Evolutionary conservation across 2,797 vertebrate genomes (phyloP).

Genomic region (Oreochromis grahami): DNA sequence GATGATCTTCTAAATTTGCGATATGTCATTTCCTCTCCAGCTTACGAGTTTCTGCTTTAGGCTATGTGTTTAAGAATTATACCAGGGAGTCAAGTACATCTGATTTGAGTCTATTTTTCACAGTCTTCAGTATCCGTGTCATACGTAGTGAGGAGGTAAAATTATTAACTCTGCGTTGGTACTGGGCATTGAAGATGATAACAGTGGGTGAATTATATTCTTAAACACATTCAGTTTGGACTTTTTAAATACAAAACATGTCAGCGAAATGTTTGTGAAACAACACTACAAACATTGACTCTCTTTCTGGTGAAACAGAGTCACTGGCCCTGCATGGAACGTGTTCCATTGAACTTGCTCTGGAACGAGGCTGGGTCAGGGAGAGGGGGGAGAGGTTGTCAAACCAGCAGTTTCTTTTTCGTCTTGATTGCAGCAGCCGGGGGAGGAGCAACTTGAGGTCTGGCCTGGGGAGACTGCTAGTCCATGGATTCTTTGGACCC

Average conservation of each 20-base stretch:
- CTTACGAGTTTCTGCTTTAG: accelerated
- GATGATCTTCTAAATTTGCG: not conserved
- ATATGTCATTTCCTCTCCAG: not conserved
- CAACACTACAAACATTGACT: not conserved
- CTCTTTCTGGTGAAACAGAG: not conserved
- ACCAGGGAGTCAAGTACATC: accelerated
- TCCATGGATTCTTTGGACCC: not conserved
- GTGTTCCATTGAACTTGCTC: not conserved
- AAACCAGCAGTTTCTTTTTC: accelerated
- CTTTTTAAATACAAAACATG: not conserved
- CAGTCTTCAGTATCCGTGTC: not conserved
- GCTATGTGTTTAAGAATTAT: not conserved
- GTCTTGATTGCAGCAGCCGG: not conserved
- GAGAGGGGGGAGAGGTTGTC: not conserved
- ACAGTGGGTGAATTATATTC: not conserved
- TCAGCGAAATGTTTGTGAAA: not conserved
- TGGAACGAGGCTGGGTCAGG: not conserved
- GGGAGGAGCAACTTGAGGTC: not conserved
- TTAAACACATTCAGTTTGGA: not conserved
- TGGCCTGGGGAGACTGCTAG: not conserved
- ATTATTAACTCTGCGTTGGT: not conserved
- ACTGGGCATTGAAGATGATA: accelerated
- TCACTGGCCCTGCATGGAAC: not conserved
- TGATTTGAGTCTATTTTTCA: not conserved
- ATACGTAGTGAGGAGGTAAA: accelerated